Evolutionary conservation across 2,888 invertebrate species (phyloP), one percentile per base, ranked within the genome.

Genomic region (Leuctra nigra): DNA sequence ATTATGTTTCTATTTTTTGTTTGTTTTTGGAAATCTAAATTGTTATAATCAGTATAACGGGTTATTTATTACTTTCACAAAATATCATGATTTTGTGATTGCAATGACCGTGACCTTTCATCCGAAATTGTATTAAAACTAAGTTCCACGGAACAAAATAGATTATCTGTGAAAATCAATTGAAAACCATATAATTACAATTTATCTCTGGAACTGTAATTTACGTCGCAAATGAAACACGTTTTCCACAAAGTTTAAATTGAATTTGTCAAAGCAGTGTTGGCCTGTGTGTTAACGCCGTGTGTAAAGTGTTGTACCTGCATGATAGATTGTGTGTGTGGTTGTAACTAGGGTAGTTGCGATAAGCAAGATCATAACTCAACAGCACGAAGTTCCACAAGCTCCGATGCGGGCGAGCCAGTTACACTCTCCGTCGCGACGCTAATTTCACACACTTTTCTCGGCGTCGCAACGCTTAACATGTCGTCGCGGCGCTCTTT

Each of bases 281-380:
- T 11, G 29, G 20, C 2, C 16, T 18, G 4, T 11, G 41, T 23
- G 20, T 16, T 16, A 6, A 14, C 13, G 44, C 13, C 6, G 44
- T 22, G 23, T 44, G 20, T 44, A 20, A 23, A n/a, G 23, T 29
- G 29, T 29, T 44, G 22, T 20, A 44, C 20, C 44, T 44, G 44
- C 44, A 44, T 23, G 44, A 44, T 44, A 44, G 44, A 44, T 44
- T 4, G 22, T 44, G 2, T 20, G 23, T 22, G 23, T 44, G 23
- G 44, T 44, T 22, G 4, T 9, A n/a, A n/a, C n/a, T n/a, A n/a
- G 16, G 39, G 18, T 39, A 44, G 44, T 44, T 44, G n/a, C 20
- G 29, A 44, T 44, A 23, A 44, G 20, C 44, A 20, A 44, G n/a
- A 23, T 44, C 18, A 44, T 44, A 44, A 44, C 44, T 44, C 44